Percentiles rank a stretch among this genome's conserved stretches.
phyloP scores from a whole-genome alignment of 2,113 vertebrate genomes.

The Theristicus caerulescens region DNA sequence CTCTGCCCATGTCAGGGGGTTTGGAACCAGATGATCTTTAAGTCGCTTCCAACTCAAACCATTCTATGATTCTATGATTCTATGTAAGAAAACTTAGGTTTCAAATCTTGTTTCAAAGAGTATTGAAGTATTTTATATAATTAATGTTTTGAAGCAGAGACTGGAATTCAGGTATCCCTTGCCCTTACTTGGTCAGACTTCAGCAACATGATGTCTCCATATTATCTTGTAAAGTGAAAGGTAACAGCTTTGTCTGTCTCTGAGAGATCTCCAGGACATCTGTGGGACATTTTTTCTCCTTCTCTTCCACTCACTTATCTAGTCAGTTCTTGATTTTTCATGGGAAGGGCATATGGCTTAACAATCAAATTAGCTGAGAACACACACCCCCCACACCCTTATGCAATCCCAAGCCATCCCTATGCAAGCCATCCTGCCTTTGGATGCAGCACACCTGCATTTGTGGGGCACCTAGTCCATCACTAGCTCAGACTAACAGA shows the following conservation, averaged over 20 bases:
- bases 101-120: background rate
- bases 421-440: background rate
- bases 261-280: background rate
- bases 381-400: background rate
- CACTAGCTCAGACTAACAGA: background rate
- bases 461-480: background rate
- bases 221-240: background rate
- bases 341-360: background rate
- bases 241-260: background rate
- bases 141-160: background rate
- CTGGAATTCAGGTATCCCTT: background rate
- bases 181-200: background rate
- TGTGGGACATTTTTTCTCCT: background rate
- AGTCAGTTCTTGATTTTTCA: background rate
- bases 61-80: no score
- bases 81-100: background rate
- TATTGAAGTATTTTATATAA: background rate
- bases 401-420: background rate
- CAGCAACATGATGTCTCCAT: background rate
- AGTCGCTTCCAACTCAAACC: no score
- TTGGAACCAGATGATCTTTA: no score
- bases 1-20: no score
- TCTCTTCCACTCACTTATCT: background rate
- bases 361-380: background rate
- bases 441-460: background rate